A percentile compares a stretch with the other conserved stretches of the same genome.
Conservation (phyloP, 1,140 invertebrate genomes). For the Heliconius hermathena region DNA sequence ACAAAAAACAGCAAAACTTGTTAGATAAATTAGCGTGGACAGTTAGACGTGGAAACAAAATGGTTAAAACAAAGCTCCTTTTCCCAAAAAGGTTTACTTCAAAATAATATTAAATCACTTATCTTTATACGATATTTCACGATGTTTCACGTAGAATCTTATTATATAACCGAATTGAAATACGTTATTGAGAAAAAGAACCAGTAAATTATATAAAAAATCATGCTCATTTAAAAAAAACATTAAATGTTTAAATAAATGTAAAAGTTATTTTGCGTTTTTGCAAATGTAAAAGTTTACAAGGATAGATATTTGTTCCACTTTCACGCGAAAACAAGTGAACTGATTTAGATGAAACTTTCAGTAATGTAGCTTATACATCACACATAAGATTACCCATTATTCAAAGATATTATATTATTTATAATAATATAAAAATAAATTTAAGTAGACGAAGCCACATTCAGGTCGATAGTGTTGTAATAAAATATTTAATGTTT, state of each 20-base stretch:
- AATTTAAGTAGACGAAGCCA: no score
- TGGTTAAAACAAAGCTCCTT: conserved; percentile 20
- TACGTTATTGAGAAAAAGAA: conserved; percentile 25
- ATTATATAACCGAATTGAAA: background rate
- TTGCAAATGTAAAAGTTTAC: no score
- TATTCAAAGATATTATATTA: no score
- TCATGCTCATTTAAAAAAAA: background rate
- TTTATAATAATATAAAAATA: no score
- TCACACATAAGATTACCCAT: no score
- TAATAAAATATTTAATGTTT: no score
- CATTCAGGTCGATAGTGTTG: no score
- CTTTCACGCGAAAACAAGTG: no score
- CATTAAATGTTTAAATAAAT: background rate
- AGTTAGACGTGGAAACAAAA: background rate
- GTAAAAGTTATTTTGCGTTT: no score
- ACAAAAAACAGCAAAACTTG: background rate
- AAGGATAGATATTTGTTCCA: no score
- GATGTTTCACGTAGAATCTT: conserved; percentile 14
- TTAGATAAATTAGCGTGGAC: background rate
- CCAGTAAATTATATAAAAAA: background rate
- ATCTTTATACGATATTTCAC: conserved; percentile 12
- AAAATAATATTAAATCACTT: conserved; percentile 23
- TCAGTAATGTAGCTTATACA: no score
- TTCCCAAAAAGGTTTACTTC: conserved; percentile 29
- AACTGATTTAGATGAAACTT: no score